Evolutionary conservation across 2,888 invertebrate genomes (phyloP).

Genomic region (Epinotia ramella): DNA sequence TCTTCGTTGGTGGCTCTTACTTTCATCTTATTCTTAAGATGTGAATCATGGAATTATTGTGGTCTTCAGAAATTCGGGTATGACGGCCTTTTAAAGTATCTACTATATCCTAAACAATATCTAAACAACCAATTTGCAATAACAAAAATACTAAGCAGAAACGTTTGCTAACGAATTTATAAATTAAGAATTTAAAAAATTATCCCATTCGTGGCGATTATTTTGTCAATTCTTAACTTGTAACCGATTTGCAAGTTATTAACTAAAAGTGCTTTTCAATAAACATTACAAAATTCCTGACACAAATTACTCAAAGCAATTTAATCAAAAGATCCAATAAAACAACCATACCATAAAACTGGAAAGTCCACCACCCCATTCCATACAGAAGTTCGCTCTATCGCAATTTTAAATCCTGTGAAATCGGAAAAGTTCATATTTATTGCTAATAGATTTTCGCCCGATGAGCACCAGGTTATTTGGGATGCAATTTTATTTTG

Average conservation of each 20-base stretch:
- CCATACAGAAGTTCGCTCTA: slow-evolving; percentile 65
- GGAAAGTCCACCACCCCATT: slow-evolving; percentile 73
- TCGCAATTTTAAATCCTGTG: slow-evolving; percentile 80
- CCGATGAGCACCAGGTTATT: slow-evolving; percentile 82
- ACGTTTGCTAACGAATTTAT: too few relatives aligned
- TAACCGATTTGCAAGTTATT: not conserved
- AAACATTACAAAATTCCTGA: slow-evolving; percentile 42
- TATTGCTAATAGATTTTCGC: slow-evolving; percentile 85
- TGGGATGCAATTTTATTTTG: slow-evolving; percentile 85
- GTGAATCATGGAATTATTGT: too few relatives aligned
- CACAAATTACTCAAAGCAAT: slow-evolving; percentile 51
- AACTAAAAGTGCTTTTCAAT: slow-evolving; percentile 15
- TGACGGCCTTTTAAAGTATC: too few relatives aligned
- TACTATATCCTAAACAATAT: too few relatives aligned
- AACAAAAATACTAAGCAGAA: too few relatives aligned
- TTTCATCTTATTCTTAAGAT: too few relatives aligned
- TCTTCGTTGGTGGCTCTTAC: too few relatives aligned
- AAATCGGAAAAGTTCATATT: slow-evolving; percentile 85
- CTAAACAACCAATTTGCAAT: too few relatives aligned
- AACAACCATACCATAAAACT: slow-evolving; percentile 76
- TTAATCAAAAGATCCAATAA: slow-evolving; percentile 66
- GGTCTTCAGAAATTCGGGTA: too few relatives aligned
- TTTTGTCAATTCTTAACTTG: too few relatives aligned
- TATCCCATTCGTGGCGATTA: too few relatives aligned
- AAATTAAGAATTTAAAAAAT: too few relatives aligned